Percentiles rank a stretch among this genome's conserved stretches.
Evolutionary conservation across 2,797 vertebrate genomes (phyloP).

Genomic region (Lagorchestes hirsutus): DNA sequence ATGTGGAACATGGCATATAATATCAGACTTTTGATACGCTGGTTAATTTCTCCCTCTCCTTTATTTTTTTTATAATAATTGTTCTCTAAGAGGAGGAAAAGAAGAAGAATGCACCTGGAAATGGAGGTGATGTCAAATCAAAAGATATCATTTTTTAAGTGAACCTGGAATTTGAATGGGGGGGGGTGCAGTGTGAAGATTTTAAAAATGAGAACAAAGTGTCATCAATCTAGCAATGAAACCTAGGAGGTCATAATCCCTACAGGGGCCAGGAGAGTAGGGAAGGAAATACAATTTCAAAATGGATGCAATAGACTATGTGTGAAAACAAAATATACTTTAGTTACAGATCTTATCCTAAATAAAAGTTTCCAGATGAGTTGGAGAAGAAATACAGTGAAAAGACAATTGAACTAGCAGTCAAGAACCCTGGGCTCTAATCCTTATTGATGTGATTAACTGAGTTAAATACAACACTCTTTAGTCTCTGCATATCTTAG

Average conservation of each 20-base stretch:
- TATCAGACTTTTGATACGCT: background rate
- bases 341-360: background rate
- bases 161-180: background rate
- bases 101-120: background rate
- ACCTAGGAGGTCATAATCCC: background rate
- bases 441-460: background rate
- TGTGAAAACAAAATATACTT: background rate
- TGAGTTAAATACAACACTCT: background rate
- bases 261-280: background rate
- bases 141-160: background rate
- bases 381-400: background rate
- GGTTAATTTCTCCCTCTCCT: background rate
- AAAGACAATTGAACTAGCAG: background rate
- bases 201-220: background rate
- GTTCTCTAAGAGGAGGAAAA: background rate
- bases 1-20: background rate
- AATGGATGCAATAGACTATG: background rate
- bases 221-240: background rate
- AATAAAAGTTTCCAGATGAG: background rate
- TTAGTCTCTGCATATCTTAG: background rate
- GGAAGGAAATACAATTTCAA: background rate
- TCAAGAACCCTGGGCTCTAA: background rate
- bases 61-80: background rate
- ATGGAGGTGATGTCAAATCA: background rate
- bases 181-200: background rate